A percentile compares a stretch with the other conserved stretches of the same genome.
phyloP scores from a whole-genome alignment of 2,888 invertebrate genomes.

The Hartigia nigra region DNA sequence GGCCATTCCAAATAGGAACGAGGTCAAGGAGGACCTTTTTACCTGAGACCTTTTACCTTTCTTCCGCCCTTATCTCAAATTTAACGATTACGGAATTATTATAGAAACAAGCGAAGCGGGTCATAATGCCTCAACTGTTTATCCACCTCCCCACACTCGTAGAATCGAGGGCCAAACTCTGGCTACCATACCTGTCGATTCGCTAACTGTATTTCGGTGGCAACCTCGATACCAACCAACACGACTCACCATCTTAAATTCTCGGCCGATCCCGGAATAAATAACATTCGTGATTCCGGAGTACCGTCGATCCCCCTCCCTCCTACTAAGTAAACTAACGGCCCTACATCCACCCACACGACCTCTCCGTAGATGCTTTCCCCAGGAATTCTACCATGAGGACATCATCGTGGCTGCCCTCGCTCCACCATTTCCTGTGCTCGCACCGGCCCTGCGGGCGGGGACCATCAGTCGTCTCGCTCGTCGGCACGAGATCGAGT shows the following conservation, averaged over 20 bases:
- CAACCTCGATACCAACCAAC: not conserved
- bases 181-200: not conserved
- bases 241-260: not conserved
- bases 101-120: not conserved
- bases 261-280: constrained; percentile 8
- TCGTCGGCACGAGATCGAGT: constrained; percentile 60
- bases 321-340: not conserved
- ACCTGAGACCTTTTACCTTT: not conserved
- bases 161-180: not conserved
- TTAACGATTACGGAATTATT: not conserved
- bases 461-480: constrained; percentile 25
- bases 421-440: constrained; percentile 29
- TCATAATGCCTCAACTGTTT: not conserved
- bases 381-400: not conserved
- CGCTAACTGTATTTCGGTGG: not conserved
- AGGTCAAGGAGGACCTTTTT: constrained; percentile 55
- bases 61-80: not conserved
- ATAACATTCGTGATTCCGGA: constrained; percentile 3
- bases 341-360: not conserved
- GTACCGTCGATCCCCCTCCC: constrained; percentile 1
- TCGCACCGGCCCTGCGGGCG: constrained; percentile 15
- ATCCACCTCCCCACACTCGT: not conserved
- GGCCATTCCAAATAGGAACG: constrained; percentile 49
- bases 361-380: not conserved
- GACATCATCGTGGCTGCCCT: constrained; percentile 6